Percentiles rank a stretch among this genome's conserved stretches.
Conservation (phyloP, 2,888 invertebrate genomes). For the Conchocele bisecta region DNA sequence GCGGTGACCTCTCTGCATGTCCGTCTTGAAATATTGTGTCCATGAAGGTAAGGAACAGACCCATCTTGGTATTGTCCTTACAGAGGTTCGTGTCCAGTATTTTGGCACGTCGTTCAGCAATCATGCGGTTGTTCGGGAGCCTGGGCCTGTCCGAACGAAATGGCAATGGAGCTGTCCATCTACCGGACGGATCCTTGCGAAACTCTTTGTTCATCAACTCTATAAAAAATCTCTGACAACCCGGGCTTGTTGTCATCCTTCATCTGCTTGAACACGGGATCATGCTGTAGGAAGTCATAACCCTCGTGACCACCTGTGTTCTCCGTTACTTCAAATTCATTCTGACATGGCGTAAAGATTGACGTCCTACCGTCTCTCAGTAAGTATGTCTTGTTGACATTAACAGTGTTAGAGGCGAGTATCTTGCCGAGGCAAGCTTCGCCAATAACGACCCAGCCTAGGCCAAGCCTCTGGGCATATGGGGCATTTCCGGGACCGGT, state of each 20-base stretch:
- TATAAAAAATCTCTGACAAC: not conserved
- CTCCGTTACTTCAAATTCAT: too few species aligned
- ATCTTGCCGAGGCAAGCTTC: too few species aligned
- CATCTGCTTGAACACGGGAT: not conserved
- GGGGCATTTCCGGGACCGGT: too few species aligned
- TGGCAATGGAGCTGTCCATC: not conserved
- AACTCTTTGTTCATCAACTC: not conserved
- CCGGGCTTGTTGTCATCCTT: not conserved
- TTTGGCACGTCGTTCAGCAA: not conserved
- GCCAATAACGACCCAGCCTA: too few species aligned
- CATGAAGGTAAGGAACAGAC: not conserved
- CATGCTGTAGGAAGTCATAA: too few species aligned
- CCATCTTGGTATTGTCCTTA: not conserved
- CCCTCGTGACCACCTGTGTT: too few species aligned
- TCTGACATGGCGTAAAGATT: constrained; percentile 9
- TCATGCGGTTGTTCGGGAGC: not conserved
- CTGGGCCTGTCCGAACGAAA: not conserved
- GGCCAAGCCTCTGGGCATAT: too few species aligned
- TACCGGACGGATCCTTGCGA: not conserved
- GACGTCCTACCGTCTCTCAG: too few species aligned
- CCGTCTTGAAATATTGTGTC: not conserved
- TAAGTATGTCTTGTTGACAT: too few species aligned
- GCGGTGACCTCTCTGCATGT: constrained; percentile 3
- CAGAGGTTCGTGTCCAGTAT: not conserved
- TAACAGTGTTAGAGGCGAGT: too few species aligned